Conservation (phyloP, 2,113 vertebrate genomes). For the Plotosus lineatus region DNA sequence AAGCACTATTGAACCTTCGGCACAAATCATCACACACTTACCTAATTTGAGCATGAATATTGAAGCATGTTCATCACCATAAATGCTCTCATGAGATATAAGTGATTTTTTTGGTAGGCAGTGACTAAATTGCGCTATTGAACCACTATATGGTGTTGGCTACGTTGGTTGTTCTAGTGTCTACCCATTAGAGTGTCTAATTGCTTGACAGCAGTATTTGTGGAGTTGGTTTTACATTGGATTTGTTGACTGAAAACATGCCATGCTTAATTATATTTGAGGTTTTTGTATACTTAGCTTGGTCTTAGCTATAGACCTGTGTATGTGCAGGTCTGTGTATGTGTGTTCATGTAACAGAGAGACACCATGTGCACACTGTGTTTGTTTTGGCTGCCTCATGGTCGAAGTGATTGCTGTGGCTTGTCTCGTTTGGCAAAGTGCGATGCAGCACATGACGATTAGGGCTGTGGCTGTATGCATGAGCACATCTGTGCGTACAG, state of each 20-base stretch:
- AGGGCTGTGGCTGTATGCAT: slow-evolving; percentile 31
- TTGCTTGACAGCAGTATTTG: slow-evolving; percentile 14
- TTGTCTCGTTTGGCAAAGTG: slow-evolving; percentile 35
- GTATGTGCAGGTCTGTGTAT: neutral
- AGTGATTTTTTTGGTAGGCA: neutral
- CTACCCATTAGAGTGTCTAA: slow-evolving; percentile 29
- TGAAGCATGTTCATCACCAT: neutral
- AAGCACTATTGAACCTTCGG: neutral
- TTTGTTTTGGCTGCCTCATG: slow-evolving; percentile 19
- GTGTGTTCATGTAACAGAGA: slow-evolving; percentile 5
- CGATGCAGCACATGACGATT: slow-evolving; percentile 17
- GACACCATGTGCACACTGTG: slow-evolving; percentile 22
- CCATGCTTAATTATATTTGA: slow-evolving; percentile 41
- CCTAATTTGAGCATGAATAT: neutral
- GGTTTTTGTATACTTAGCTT: slow-evolving; percentile 25
- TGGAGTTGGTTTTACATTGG: slow-evolving; percentile 37
- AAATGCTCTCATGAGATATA: neutral
- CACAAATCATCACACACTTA: neutral
- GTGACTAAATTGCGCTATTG: neutral
- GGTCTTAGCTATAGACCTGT: slow-evolving; percentile 9
- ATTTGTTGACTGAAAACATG: slow-evolving; percentile 54
- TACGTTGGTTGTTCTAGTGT: neutral
- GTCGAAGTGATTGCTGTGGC: slow-evolving; percentile 34
- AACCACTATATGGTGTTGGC: neutral
- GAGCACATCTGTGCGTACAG: slow-evolving; percentile 27